phyloP scores from a whole-genome alignment of 2,113 vertebrate species.

The Myrmecophaga tridactyla region DNA sequence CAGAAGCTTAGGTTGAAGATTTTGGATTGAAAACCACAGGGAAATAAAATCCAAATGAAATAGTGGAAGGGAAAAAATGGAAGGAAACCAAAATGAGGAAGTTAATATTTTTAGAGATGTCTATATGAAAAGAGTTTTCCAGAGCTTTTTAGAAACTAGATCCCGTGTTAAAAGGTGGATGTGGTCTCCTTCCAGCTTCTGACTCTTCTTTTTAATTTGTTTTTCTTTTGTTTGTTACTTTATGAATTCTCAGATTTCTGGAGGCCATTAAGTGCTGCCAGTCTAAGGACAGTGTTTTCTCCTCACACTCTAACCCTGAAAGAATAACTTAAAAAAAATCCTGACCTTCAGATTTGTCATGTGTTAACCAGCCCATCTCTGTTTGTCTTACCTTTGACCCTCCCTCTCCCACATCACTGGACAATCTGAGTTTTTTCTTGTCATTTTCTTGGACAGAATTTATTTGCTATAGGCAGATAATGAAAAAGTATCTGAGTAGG shows the following conservation, averaged over 20 bases:
- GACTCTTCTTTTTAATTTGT: neutral
- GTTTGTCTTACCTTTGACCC: neutral
- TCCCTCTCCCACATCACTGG: neutral
- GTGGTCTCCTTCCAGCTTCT: neutral
- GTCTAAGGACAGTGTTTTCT: neutral
- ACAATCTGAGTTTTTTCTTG: neutral
- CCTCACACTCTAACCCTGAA: neutral
- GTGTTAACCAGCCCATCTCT: neutral
- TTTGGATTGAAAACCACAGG: neutral
- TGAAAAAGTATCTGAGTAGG: neutral
- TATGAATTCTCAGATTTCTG: neutral
- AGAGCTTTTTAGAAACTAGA: neutral
- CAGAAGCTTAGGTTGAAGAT: neutral
- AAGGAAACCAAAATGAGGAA: neutral
- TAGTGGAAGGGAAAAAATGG: neutral
- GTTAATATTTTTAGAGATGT: neutral
- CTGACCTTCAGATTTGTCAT: neutral
- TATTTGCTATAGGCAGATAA: neutral
- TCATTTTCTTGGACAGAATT: neutral
- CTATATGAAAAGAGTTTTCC: neutral
- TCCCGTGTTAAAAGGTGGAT: neutral
- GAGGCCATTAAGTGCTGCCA: neutral
- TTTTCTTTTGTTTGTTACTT: neutral
- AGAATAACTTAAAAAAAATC: neutral
- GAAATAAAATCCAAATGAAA: neutral